Evolutionary conservation across 2,113 vertebrate species (phyloP), one percentile per base, ranked within the genome.

Genomic region (Charadrius vociferus): DNA sequence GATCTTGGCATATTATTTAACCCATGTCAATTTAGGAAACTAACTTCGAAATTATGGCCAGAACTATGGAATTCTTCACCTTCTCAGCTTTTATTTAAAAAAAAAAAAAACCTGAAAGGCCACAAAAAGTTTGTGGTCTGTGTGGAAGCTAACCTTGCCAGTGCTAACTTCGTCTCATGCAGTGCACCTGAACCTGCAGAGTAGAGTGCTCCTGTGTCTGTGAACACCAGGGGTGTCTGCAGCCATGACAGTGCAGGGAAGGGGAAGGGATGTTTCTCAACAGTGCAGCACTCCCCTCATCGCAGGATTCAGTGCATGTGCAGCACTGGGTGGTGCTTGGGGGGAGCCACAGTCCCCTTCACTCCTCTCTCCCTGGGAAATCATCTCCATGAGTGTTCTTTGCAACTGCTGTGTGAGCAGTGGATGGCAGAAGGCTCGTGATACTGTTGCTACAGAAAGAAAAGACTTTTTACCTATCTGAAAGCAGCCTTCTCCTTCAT

Each of bases 191-290:
- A 62, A 37, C n/a, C 77, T 89, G 61, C 81, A 41, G 73, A 61
- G 59, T 26, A 41, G 73, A 61, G 55, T 26, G 43, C 59, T 68
- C n/a, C n/a, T 3, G 36, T 39, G 66, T 37, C 61, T 90, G 66
- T 1, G 0, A 45, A 26, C 18, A 0, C 45, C 3, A 49, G 8
- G 27, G 43, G 4, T 79, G 74, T 55, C 78, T 75, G 75, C 71
- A 75, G 49, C 52, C 0, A 0, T 23, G 49, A 37, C 1, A 2
- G 30, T 37, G 79, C 82, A 73, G 88, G 20, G 26, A n/a, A 47
- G 55, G 68, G 43, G 26, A 58, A 66, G 61, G 62, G 30, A 45
- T 88, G 21, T 23, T 66, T 49, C 80, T 91, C 58, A 56, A 67
- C 88, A 92, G 55, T 41, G 83, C 91, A 74, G 80, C 18, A 2